Conservation (phyloP, 2,888 invertebrate genomes). For the Altica lythri region DNA sequence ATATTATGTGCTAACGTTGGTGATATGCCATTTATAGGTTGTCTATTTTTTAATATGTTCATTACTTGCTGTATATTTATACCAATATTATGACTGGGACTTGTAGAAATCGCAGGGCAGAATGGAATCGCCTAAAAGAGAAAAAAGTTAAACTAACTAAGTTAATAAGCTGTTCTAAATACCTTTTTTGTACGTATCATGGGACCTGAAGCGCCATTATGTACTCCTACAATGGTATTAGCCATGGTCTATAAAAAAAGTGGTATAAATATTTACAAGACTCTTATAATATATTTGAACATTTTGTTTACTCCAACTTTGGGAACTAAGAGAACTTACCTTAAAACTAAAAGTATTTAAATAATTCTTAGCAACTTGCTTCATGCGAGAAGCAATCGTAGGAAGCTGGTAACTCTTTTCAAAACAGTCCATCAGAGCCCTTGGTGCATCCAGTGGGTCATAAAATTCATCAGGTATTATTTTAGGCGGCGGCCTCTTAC, state of each 20-base stretch:
- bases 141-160: too few relatives aligned
- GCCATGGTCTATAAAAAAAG: conserved; percentile 16
- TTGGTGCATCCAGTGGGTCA: conserved; percentile 41
- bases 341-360: conserved; percentile 54
- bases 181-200: conserved; percentile 15
- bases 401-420: conserved; percentile 64
- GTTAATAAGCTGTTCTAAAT: too few relatives aligned
- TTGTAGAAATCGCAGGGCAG: conserved; percentile 64
- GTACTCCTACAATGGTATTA: conserved; percentile 9
- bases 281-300: neutral
- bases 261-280: neutral
- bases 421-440: conserved; percentile 36
- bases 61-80: conserved; percentile 69
- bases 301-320: neutral
- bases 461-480: conserved; percentile 28
- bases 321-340: too few relatives aligned
- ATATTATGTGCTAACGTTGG: conserved; percentile 57
- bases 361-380: conserved; percentile 63
- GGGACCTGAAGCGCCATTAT: too few relatives aligned
- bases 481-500: conserved; percentile 5
- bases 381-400: conserved; percentile 70
- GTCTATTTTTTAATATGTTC: conserved; percentile 43
- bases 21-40: conserved; percentile 51
- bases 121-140: conserved; percentile 68
- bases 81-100: conserved; percentile 68